Evolutionary conservation across 2,113 vertebrate species (phyloP).

Genomic region (Mystacornis crossleyi): DNA sequence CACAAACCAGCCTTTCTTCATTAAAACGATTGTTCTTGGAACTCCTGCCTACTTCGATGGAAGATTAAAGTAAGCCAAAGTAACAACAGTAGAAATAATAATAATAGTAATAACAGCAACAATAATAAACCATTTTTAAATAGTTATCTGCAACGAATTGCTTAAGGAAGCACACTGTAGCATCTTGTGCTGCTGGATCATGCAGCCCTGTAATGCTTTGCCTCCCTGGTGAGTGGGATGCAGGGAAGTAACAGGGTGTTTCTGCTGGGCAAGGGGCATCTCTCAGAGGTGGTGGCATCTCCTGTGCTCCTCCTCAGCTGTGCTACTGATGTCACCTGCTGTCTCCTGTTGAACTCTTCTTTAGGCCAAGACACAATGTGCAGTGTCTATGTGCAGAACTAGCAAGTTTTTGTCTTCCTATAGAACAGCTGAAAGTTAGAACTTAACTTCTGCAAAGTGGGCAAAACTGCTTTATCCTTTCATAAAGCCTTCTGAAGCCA

Average conservation of each 20-base stretch:
- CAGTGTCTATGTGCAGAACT: background rate
- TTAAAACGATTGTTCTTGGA: slow-evolving; percentile 97
- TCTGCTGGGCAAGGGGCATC: background rate
- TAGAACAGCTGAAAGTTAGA: background rate
- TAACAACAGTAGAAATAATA: background rate
- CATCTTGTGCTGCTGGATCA: background rate
- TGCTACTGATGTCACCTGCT: background rate
- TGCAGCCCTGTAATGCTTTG: background rate
- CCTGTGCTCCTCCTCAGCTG: background rate
- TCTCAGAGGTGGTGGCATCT: background rate
- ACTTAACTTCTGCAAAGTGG: background rate
- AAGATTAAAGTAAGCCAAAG: slow-evolving; percentile 89
- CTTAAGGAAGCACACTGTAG: background rate
- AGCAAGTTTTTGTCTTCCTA: background rate
- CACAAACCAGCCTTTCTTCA: slow-evolving; percentile 97
- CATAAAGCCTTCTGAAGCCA: background rate
- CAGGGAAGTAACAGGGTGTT: background rate
- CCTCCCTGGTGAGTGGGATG: background rate
- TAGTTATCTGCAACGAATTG: rapidly evolving
- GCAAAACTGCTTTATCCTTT: background rate
- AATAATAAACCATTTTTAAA: background rate
- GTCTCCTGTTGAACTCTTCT: background rate
- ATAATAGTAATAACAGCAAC: background rate
- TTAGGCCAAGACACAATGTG: background rate
- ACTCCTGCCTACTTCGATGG: slow-evolving; percentile 97